phyloP scores from a whole-genome alignment of 1,140 invertebrate genomes.

The Trichonephila clavata region DNA sequence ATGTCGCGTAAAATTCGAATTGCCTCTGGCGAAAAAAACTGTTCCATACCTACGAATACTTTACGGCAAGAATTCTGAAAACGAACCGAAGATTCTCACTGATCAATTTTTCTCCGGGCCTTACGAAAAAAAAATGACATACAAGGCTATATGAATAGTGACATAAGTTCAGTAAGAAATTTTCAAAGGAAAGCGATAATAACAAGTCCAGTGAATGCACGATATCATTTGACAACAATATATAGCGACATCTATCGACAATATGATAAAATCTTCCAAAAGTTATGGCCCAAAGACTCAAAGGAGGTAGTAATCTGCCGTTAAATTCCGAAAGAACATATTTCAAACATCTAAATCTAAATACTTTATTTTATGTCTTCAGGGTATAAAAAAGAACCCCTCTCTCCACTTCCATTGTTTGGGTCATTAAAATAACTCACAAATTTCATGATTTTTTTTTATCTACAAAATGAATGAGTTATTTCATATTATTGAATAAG shows the following conservation, averaged over 20 bases:
- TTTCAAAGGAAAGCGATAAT: constrained; percentile 51
- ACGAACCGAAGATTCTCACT: not conserved
- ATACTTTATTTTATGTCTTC: constrained; percentile 37
- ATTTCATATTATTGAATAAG: not conserved
- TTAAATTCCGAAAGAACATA: constrained; percentile 39
- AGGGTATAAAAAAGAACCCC: not conserved
- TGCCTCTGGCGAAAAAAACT: constrained; percentile 19
- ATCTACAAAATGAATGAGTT: not conserved
- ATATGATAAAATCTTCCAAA: constrained; percentile 35
- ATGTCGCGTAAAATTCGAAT: constrained; percentile 59
- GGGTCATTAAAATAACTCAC: not conserved
- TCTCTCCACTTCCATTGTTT: not conserved
- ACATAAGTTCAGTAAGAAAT: not conserved
- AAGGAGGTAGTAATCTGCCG: constrained; percentile 46
- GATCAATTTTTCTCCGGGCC: not conserved
- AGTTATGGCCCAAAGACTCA: constrained; percentile 57
- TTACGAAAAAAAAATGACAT: not conserved
- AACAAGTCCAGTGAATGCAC: constrained; percentile 16
- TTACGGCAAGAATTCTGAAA: constrained; percentile 40
- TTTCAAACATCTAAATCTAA: constrained; percentile 43
- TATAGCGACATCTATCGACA: constrained; percentile 42
- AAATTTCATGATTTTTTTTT: not conserved
- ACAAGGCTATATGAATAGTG: not conserved
- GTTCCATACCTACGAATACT: constrained; percentile 43
- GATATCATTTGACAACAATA: constrained; percentile 34